Conservation (phyloP, 1,140 invertebrate species). For the Laupala kohalensis region DNA sequence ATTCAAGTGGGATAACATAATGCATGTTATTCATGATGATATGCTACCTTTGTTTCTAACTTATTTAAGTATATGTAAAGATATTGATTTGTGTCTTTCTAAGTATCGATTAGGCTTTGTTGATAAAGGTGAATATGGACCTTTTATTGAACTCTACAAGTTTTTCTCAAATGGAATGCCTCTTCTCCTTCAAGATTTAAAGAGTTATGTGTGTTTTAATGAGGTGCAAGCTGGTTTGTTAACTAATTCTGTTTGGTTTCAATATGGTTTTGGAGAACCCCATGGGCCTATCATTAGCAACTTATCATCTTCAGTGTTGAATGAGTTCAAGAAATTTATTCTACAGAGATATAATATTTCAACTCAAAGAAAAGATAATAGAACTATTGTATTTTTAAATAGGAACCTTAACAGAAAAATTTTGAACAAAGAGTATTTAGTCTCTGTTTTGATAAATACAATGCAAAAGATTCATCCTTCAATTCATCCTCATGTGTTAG, state of each 20-base stretch:
- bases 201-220: slow-evolving; percentile 27
- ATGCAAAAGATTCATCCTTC: neutral
- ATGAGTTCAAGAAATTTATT: slow-evolving; percentile 19
- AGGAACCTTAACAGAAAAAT: slow-evolving; percentile 33
- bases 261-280: slow-evolving; percentile 35
- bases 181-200: slow-evolving; percentile 9
- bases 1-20: slow-evolving; percentile 41
- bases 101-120: slow-evolving; percentile 17
- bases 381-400: slow-evolving; percentile 24
- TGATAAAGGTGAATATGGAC: slow-evolving; percentile 15
- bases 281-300: slow-evolving; percentile 27
- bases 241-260: slow-evolving; percentile 31
- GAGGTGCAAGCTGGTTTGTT: slow-evolving; percentile 28
- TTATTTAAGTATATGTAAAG: slow-evolving; percentile 22
- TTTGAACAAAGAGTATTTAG: slow-evolving; percentile 32
- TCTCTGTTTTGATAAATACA: slow-evolving; percentile 5
- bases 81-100: slow-evolving; percentile 19
- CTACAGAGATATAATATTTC: neutral
- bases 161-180: slow-evolving; percentile 16
- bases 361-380: neutral
- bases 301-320: slow-evolving; percentile 13
- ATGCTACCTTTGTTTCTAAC: slow-evolving; percentile 34
- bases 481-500: slow-evolving; percentile 15
- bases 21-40: slow-evolving; percentile 45
- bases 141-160: slow-evolving; percentile 18